Base-by-base conservation (phyloP, 2,888 invertebrate species). In the Sisyra nigra region DNA sequence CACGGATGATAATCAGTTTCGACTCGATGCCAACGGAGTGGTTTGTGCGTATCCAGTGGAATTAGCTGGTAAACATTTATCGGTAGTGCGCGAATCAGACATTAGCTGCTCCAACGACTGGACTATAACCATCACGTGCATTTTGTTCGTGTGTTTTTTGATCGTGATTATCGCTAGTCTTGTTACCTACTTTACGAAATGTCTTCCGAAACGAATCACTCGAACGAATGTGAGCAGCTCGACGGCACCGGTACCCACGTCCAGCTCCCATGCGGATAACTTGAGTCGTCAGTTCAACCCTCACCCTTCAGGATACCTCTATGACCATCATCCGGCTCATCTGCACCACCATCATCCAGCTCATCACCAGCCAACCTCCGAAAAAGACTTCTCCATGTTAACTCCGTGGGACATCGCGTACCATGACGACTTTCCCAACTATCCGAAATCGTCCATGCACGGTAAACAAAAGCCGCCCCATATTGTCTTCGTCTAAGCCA, bases 381-480 rank as follows among this genome's bases (percentile, higher is more conserved):
- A 37, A 37, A 19, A 18, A 11, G 3, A 37, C 8, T 19, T n/a
- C 19, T 17, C 17, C 37, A 37, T 24, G 24, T 18, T 19, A 18
- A 37, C 37, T 3, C 37, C 14, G 2, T 37, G 37, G 37, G 37
- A 37, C 17, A 19, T 37, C 15, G 11, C 37, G 2, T 37, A 18
- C 17, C 37, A 37, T 8, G 37, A 37, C 19, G 37, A 37, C 18
- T 37, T 14, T 17, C 15, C 14, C 9, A n/a, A 5, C 9, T 15
- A 11, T 19, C 37, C 37, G 3, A 13, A 19, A 37, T 11, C 37
- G 18, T 24, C 24, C 24, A 24, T 24, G 24, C 37, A 37, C 17
- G 19, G 17, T 19, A 37, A 37, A 37, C 14, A 37, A 15, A 37
- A 37, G 18, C 37, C 37, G 19, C 37, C 37, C 14, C 37, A 37